Percentiles rank a stretch among this genome's conserved stretches.
Evolutionary conservation across 1,140 invertebrate genomes (phyloP).

Genomic region (Pseudomyrmex concolor): DNA sequence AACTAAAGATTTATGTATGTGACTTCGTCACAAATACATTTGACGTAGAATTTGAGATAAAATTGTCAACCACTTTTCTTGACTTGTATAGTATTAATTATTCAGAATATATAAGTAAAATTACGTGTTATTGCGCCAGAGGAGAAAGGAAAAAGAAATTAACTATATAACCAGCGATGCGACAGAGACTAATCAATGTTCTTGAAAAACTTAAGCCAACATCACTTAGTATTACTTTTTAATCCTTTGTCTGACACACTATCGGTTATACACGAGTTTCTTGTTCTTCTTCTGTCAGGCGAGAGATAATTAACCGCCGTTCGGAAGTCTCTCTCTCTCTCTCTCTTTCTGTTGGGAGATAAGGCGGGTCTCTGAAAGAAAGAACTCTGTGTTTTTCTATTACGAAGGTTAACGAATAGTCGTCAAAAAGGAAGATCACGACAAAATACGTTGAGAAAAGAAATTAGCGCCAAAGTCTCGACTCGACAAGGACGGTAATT

Average conservation of each 20-base stretch:
- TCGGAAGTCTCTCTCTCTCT: neutral
- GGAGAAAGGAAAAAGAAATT: neutral
- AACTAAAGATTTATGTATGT: too few relatives aligned
- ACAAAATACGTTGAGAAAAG: constrained; percentile 25
- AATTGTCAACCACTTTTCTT: constrained; percentile 22
- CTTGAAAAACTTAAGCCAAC: neutral
- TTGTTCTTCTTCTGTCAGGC: too few relatives aligned
- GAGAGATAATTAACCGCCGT: constrained; percentile 28
- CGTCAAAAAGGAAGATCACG: constrained; percentile 28
- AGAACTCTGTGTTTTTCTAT: neutral
- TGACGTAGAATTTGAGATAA: neutral
- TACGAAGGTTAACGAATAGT: constrained; percentile 26
- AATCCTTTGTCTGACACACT: neutral
- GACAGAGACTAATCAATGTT: neutral
- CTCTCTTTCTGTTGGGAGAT: neutral
- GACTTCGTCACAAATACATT: too few relatives aligned
- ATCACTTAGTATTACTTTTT: neutral
- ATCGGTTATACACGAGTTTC: too few relatives aligned
- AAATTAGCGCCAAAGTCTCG: neutral
- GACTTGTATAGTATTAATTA: constrained; percentile 2
- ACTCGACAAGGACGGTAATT: constrained; percentile 43
- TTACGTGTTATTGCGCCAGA: neutral
- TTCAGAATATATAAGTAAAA: neutral
- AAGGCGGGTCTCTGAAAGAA: neutral
- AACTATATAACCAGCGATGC: neutral